Evolutionary conservation across 2,113 vertebrate genomes (phyloP), one percentile per base, ranked within the genome.

Genomic region (Gopherus evgoodei): DNA sequence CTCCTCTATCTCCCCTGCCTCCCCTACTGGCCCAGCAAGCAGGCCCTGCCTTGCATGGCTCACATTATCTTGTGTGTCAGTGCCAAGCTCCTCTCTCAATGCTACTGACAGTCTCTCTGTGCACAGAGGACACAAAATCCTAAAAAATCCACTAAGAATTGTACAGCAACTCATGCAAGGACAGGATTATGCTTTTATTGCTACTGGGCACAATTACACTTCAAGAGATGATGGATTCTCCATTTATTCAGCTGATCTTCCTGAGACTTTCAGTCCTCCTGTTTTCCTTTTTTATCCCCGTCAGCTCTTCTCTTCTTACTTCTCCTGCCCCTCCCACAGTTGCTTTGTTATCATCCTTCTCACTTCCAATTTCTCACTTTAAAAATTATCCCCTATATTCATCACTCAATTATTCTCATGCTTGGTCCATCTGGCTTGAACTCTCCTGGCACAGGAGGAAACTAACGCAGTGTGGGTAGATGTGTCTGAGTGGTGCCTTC

Each of bases 151-250:
- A 44, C 11, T 12, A 4, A 0, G 0, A 93, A 29, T 53, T 82
- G 79, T 83, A 31, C 80, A 88, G 27, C 1, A 88, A 50, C 22
- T 92, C 19, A 88, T 75, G 81, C 53, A 87, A 93, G 57, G 79
- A 85, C 89, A 27, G 1, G 4, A 49, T 88, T 91, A 83, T 21
- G 4, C 44, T 88, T 88, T 92, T 95, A 90, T 12, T 72, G 83
- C 56, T 82, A 38, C 54, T 27, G 69, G 49, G 83, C 29, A 81
- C 72, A 86, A 83, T 53, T 81, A 81, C 35, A 49, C 24, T 6
- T 53, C 0, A 0, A 59, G 2, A 76, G 79, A 47, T 53, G 44
- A 76, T 27, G n/a, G 38, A 11, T 47, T 47, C 42, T 25, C 11
- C 24, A 47, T 29, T 69, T 83, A 84, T 2, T 31, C 75, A 90